phyloP scores from a whole-genome alignment of 2,888 invertebrate species.

The Mamestra brassicae region DNA sequence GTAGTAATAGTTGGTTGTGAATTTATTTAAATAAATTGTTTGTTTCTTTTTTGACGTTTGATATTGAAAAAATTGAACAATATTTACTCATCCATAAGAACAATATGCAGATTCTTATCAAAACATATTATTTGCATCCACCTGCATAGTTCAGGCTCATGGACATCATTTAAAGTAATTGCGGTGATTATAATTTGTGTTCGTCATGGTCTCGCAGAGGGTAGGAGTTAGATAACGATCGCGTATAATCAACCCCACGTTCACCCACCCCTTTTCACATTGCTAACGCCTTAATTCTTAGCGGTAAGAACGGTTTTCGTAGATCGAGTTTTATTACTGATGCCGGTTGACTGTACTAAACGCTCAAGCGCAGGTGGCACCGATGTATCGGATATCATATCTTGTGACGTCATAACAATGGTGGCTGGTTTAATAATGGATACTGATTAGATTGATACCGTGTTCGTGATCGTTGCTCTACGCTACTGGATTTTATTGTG shows the following conservation, averaged over 20 bases:
- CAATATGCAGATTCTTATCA: slow-evolving; percentile 25
- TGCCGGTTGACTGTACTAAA: not conserved
- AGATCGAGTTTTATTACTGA: not conserved
- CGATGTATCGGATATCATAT: not conserved
- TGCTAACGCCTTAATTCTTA: not conserved
- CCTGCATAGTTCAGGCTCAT: slow-evolving; percentile 32
- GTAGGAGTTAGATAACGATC: slow-evolving; percentile 26
- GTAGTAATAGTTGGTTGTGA: too few species aligned
- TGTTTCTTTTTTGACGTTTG: too few species aligned
- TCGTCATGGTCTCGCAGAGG: slow-evolving; percentile 7
- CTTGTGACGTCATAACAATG: slow-evolving; percentile 26
- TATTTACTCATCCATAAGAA: not conserved
- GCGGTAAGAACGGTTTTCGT: not conserved
- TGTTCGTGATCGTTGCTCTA: not conserved
- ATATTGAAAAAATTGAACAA: not conserved
- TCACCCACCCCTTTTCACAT: not conserved
- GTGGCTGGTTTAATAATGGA: slow-evolving; percentile 5
- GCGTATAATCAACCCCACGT: not conserved
- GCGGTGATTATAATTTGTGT: slow-evolving; percentile 14
- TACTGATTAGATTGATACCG: slow-evolving; percentile 9
- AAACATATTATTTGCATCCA: slow-evolving; percentile 22
- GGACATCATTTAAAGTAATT: slow-evolving; percentile 19
- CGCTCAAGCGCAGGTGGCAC: slow-evolving; percentile 34
- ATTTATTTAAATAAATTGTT: too few species aligned
- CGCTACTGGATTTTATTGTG: not conserved